Conservation (phyloP, 2,888 invertebrate species). For the Neoaliturus tenellus region DNA sequence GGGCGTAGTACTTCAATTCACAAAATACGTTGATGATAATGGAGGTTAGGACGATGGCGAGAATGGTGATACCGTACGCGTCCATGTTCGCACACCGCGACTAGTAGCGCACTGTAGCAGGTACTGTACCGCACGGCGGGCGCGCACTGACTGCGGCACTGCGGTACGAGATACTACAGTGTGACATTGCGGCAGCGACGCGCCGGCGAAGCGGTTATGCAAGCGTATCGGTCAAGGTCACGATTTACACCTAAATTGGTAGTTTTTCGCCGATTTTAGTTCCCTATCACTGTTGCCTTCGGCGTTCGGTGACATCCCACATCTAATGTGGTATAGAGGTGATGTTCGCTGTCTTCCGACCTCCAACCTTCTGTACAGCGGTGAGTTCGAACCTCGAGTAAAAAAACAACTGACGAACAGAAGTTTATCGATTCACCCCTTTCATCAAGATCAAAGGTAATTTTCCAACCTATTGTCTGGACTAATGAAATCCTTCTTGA, state of each 20-base stretch:
- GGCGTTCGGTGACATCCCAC: no score
- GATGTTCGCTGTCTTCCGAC: no score
- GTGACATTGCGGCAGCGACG: not conserved
- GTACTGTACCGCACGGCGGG: not conserved
- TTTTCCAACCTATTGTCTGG: no score
- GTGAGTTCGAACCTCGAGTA: no score
- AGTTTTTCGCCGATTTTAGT: not conserved
- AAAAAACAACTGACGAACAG: no score
- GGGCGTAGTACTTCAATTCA: not conserved
- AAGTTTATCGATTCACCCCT: no score
- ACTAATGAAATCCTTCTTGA: no score
- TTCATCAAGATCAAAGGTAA: no score
- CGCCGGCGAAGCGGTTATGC: not conserved
- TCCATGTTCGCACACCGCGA: not conserved
- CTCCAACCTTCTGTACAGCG: no score
- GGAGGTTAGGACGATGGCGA: not conserved
- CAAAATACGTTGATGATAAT: slow-evolving; percentile 10
- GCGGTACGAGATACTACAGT: no score
- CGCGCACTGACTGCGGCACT: not conserved
- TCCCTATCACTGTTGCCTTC: not conserved
- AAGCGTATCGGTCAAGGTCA: slow-evolving; percentile 22
- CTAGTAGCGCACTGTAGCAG: not conserved
- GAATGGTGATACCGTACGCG: not conserved
- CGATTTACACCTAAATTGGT: slow-evolving; percentile 19
- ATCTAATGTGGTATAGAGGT: no score